Base-by-base conservation (phyloP, 2,797 vertebrate species). In the Dicrostonyx torquatus region DNA sequence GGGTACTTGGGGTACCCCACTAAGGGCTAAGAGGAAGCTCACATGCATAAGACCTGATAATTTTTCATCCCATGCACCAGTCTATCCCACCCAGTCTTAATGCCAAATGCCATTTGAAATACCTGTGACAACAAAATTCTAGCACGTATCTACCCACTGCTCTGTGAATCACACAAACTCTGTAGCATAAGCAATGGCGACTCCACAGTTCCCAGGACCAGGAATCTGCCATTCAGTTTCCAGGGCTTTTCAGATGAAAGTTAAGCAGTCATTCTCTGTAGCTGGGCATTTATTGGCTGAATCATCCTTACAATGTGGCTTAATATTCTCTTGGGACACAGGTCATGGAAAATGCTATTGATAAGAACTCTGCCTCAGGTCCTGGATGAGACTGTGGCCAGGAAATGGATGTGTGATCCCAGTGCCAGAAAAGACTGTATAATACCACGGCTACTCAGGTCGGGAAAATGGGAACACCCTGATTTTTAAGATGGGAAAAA, bases 381-480 rank as follows among this genome's bases (percentile, higher is more conserved):
- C 40, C 6, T 6, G 2, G 12, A 10, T 5, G 1, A 64, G n/a
- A 18, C 1, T 8, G n/a, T 31, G 22, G 62, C 10, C 1, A 10
- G 1, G 1, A 43, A 1, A 0, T 34, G 26, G 68, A 20, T 14
- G 13, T 1, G 50, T 20, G 37, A 55, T 89, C 73, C 86, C 83
- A 73, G 3, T 82, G 95, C 95, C 95, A 87, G 75, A 96, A 93
- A 95, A 95, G 15, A 78, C 89, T 77, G 83, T 29, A 84, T 48
- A 91, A 92, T 94, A 92, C 93, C 96, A 96, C 64, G 84, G 96
- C 88, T 84, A 89, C 93, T 89, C 93, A 86, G 82, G 64, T 88
- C 83, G 95, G 90, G 53, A 79, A 96, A 88, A 87, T 29, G 73
- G 84, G 95, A 96, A 96, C 14, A 79, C n/a, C 70, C 84, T 80